Conservation (phyloP, 2,888 invertebrate species). For the Alviniconcha strummeri region DNA sequence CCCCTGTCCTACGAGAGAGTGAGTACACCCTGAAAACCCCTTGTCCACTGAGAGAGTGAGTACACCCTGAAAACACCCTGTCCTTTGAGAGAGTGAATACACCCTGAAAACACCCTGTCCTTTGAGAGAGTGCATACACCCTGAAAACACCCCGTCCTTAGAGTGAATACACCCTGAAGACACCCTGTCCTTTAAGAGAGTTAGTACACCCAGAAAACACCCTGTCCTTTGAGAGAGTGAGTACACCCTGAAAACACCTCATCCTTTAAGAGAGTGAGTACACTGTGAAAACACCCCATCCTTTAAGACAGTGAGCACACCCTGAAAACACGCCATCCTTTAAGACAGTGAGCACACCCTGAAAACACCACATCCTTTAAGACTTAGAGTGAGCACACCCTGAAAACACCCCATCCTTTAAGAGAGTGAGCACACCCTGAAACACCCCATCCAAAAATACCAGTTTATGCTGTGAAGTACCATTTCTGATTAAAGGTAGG, state of each 20-base stretch:
- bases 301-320: neutral
- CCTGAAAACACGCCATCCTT: too few relatives aligned
- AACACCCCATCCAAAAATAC: too few relatives aligned
- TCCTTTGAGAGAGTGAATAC: constrained; percentile 77
- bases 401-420: too few relatives aligned
- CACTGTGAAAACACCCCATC: too few relatives aligned
- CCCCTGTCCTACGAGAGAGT: constrained; percentile 93
- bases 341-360: too few relatives aligned
- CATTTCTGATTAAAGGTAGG: too few relatives aligned
- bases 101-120: neutral
- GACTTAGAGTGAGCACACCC: too few relatives aligned
- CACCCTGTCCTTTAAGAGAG: neutral
- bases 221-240: neutral
- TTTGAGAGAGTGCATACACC: neutral
- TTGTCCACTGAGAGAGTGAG: constrained; percentile 78
- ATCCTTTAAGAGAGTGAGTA: neutral
- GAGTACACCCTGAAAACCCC: constrained; percentile 81
- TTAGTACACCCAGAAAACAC: neutral
- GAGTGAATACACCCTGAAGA: neutral
- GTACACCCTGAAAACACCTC: neutral
- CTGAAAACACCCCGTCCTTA: neutral
- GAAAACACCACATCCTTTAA: too few relatives aligned
- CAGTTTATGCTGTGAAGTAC: too few relatives aligned
- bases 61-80: constrained; percentile 83
- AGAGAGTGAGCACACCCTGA: too few relatives aligned